These are phyloP conservation scores for Edolisoma coerulescens DNA, from an alignment of 2,113 vertebrate genomes.

Conservation along the genomic window DNA sequence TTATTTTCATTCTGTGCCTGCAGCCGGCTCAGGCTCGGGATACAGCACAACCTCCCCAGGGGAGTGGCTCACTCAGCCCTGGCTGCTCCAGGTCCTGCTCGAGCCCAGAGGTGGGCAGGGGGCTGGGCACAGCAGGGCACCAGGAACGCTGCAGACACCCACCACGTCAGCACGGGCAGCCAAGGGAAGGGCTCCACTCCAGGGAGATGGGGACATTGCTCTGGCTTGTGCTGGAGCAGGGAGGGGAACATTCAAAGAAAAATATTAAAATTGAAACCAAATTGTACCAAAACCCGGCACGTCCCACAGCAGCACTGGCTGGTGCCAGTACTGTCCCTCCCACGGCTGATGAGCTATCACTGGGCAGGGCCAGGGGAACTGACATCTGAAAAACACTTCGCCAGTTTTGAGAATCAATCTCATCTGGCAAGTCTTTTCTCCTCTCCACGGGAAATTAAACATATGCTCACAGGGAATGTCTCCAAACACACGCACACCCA, in stretches of 20 bases:
- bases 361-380: not conserved
- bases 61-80: not conserved
- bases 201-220: not conserved
- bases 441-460: not conserved
- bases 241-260: not conserved
- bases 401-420: not conserved
- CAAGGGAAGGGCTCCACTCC: not conserved
- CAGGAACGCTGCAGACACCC: too few species aligned
- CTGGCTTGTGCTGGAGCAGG: not conserved
- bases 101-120: not conserved
- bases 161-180: accelerated
- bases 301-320: accelerated
- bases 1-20: not conserved
- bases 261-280: not conserved
- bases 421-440: not conserved
- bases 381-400: not conserved
- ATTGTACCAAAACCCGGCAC: not conserved
- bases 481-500: accelerated
- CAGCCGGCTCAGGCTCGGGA: not conserved
- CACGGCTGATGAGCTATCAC: accelerated
- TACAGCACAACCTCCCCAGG: accelerated
- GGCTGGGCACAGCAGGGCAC: not conserved
- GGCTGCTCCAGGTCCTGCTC: not conserved
- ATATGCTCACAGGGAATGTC: accelerated
- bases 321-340: not conserved